Evolutionary conservation across 1,140 invertebrate genomes (phyloP).

Genomic region (Forficula auricularia): DNA sequence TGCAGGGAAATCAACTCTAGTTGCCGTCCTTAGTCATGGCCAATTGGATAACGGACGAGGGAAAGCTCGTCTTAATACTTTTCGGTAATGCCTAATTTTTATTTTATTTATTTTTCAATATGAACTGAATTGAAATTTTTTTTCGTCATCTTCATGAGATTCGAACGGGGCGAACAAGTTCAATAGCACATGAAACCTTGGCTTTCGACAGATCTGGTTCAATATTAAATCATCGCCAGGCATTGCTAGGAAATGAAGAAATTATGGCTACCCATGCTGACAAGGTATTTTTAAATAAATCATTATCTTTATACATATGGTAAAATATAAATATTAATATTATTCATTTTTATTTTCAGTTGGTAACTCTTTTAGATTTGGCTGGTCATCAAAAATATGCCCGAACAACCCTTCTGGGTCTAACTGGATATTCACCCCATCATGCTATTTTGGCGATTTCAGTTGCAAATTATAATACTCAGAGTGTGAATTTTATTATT

Average conservation of each 20-base stretch:
- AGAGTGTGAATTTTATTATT: conserved; percentile 8
- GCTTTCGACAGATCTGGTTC: conserved; percentile 52
- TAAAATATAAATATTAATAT: not conserved
- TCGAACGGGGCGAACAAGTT: conserved; percentile 85
- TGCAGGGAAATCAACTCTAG: conserved; percentile 80
- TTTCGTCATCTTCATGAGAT: conserved; percentile 85
- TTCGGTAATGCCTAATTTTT: conserved; percentile 24
- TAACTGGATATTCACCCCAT: conserved; percentile 87
- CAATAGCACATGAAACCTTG: conserved; percentile 89
- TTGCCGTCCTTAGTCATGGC: conserved; percentile 89
- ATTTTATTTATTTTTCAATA: too few relatives aligned
- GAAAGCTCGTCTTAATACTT: conserved; percentile 83
- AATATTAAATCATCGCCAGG: too few relatives aligned
- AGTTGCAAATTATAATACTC: conserved; percentile 11
- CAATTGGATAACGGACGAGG: conserved; percentile 90
- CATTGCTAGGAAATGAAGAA: too few relatives aligned
- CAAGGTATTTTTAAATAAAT: not conserved
- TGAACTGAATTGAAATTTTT: too few relatives aligned
- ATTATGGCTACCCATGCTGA: not conserved
- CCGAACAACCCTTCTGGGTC: conserved; percentile 82
- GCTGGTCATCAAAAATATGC: conserved; percentile 94
- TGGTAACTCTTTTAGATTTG: conserved; percentile 89
- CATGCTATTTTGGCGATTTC: conserved; percentile 81
- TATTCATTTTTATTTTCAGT: conserved; percentile 25
- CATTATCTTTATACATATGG: not conserved